Evolutionary conservation across 2,113 vertebrate genomes (phyloP).

Genomic region (Campylorhamphus procurvoides): DNA sequence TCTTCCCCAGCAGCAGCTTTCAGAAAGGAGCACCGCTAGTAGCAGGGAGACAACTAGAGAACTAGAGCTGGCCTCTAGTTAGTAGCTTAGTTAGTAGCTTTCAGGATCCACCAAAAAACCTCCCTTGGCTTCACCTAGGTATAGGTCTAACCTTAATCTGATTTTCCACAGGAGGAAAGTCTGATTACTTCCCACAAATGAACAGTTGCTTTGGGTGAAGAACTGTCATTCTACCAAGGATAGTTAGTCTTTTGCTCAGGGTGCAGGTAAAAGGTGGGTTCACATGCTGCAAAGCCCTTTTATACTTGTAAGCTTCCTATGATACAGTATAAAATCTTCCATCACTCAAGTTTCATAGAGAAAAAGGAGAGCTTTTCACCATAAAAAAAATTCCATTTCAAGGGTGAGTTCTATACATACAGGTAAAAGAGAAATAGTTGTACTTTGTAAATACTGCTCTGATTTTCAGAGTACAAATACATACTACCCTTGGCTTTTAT

Average conservation of each 20-base stretch:
- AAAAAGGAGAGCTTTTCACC: background rate
- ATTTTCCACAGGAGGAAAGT: background rate
- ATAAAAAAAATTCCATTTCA: background rate
- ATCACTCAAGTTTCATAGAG: background rate
- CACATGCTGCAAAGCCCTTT: background rate
- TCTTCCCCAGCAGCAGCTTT: background rate
- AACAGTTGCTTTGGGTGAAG: background rate
- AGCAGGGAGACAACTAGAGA: background rate
- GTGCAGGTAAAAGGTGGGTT: background rate
- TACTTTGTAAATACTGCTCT: background rate
- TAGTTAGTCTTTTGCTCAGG: background rate
- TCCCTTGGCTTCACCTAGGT: background rate
- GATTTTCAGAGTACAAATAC: background rate
- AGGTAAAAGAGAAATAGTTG: background rate
- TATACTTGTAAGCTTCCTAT: background rate
- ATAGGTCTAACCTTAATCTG: background rate
- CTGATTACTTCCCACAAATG: background rate
- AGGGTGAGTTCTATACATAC: background rate
- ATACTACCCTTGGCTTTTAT: background rate
- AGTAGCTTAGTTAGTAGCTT: background rate
- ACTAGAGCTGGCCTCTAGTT: background rate
- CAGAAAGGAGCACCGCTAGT: background rate
- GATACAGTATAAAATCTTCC: background rate
- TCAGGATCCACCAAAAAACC: background rate
- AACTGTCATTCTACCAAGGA: background rate